Conservation (phyloP, 1,140 invertebrate genomes). For the Anoplolepis gracilipes region DNA sequence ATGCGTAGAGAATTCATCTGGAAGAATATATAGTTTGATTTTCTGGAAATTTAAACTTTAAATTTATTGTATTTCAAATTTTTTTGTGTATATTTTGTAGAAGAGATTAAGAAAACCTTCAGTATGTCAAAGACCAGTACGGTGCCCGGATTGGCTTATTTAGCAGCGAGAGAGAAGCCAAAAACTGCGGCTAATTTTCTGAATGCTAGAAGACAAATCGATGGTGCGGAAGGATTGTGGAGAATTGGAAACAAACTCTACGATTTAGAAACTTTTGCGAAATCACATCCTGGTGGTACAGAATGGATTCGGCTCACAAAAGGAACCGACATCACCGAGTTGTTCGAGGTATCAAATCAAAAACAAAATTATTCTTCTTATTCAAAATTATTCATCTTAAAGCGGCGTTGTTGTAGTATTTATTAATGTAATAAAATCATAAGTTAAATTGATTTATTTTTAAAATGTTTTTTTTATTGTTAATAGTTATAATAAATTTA, state of each 20-base stretch:
- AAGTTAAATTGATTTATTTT: background rate
- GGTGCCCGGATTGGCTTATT: slow-evolving; percentile 75
- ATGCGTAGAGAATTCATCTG: too few relatives aligned
- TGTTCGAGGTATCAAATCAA: slow-evolving; percentile 87
- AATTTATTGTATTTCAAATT: background rate
- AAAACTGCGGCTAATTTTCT: slow-evolving; percentile 81
- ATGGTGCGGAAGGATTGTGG: slow-evolving; percentile 92
- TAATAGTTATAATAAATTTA: background rate
- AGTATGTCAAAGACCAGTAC: slow-evolving; percentile 70
- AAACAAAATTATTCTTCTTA: background rate
- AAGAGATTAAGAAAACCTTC: background rate
- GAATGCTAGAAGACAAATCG: slow-evolving; percentile 88
- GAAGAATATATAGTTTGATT: too few relatives aligned
- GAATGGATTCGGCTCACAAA: slow-evolving; percentile 91
- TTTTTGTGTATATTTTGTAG: background rate
- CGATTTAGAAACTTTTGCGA: slow-evolving; percentile 89
- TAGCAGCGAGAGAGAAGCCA: slow-evolving; percentile 62
- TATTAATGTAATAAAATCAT: background rate
- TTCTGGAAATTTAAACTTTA: too few relatives aligned
- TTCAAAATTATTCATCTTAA: too few relatives aligned
- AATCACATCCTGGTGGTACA: slow-evolving; percentile 92
- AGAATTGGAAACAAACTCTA: slow-evolving; percentile 92
- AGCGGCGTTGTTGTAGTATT: background rate
- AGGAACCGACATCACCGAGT: slow-evolving; percentile 92
- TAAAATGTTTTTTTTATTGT: background rate